Percentiles rank a stretch among this genome's conserved stretches.
phyloP scores from a whole-genome alignment of 2,797 vertebrate species.

The Scarus forsteni region DNA sequence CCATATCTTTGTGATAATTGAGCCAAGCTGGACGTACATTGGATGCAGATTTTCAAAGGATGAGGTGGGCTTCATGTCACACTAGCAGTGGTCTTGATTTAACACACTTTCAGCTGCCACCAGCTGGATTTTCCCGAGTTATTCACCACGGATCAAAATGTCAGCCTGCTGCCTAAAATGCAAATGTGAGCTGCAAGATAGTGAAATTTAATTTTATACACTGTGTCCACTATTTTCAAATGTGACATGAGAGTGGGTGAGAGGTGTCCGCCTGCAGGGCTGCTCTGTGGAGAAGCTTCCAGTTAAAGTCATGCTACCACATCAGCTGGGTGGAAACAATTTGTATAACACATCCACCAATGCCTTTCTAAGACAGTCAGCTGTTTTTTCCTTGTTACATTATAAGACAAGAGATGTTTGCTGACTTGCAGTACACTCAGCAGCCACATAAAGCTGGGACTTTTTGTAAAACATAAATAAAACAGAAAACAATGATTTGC shows the following conservation, averaged over 20 bases:
- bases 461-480: not conserved
- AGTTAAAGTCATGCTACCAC: not conserved
- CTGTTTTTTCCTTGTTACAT: not conserved
- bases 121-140: constrained; percentile 1
- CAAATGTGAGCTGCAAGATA: constrained; percentile 9
- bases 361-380: not conserved
- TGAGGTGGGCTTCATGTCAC: constrained; percentile 33
- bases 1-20: constrained; percentile 35
- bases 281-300: not conserved
- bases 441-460: not conserved
- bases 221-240: not conserved
- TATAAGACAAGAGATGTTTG: not conserved
- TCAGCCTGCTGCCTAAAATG: constrained; percentile 10
- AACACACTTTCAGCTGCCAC: constrained; percentile 7
- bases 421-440: not conserved
- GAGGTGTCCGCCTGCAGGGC: constrained; percentile 5
- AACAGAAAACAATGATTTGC: too few species aligned
- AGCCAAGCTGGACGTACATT: constrained; percentile 19
- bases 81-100: constrained; percentile 33
- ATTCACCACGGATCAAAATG: constrained; percentile 5
- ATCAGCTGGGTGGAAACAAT: not conserved
- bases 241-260: constrained; percentile 12
- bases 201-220: not conserved
- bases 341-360: not conserved
- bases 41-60: constrained; percentile 39